Conservation (phyloP, 2,888 invertebrate genomes). For the Tenthredo livida region DNA sequence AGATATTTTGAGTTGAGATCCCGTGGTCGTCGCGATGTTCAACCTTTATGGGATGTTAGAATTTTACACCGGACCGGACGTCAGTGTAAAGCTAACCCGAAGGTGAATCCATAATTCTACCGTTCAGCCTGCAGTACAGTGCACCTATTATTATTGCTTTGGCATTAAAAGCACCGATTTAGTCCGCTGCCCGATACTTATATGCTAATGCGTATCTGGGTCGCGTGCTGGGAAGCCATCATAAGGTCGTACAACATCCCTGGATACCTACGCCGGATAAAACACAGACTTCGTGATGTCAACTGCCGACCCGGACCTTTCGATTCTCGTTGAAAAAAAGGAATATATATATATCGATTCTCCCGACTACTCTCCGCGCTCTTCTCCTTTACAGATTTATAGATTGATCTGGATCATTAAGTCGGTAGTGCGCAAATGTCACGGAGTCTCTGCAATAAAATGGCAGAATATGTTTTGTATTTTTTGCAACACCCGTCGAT, state of each 20-base stretch:
- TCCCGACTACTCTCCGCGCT: constrained; percentile 15
- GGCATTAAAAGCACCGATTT: constrained; percentile 34
- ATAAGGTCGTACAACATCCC: constrained; percentile 45
- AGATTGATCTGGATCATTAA: constrained; percentile 47
- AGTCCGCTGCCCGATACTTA: constrained; percentile 36
- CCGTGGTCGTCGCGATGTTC: background rate
- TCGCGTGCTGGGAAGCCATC: constrained; percentile 46
- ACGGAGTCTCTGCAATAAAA: constrained; percentile 19
- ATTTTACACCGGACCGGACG: constrained; percentile 6
- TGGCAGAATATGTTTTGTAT: constrained; percentile 30
- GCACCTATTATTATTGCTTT: constrained; percentile 37
- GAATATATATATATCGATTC: constrained; percentile 19
- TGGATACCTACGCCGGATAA: constrained; percentile 31
- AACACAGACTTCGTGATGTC: constrained; percentile 54
- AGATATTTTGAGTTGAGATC: background rate
- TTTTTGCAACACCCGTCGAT: constrained; percentile 21
- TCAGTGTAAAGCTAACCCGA: constrained; percentile 6
- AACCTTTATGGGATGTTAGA: constrained; percentile 11
- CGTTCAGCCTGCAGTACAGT: constrained; percentile 10
- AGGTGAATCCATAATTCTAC: constrained; percentile 34
- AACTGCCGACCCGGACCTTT: constrained; percentile 53
- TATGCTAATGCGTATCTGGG: constrained; percentile 48
- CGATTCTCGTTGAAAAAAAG: constrained; percentile 6
- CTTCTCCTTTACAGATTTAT: constrained; percentile 30
- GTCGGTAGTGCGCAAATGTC: constrained; percentile 39